phyloP scores from a whole-genome alignment of 1,140 invertebrate species.

The Akabosia matsudoensis region DNA sequence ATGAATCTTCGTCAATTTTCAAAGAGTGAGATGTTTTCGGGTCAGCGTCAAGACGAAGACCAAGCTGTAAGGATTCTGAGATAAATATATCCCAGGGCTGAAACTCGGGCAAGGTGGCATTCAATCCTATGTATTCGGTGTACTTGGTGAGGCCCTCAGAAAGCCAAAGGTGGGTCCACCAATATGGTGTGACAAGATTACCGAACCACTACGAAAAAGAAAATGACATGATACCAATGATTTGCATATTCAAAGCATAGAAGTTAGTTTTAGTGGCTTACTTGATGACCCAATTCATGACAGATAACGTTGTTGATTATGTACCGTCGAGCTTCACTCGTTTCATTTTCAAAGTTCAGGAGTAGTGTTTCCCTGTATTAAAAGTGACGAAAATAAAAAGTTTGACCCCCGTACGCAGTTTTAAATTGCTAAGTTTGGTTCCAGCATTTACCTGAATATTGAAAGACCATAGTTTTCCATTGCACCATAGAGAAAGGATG shows the following conservation, averaged over 20 bases:
- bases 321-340: background rate
- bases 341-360: background rate
- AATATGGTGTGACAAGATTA: constrained; percentile 34
- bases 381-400: background rate
- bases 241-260: background rate
- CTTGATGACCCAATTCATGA: constrained; percentile 14
- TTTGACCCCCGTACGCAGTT: too few relatives aligned
- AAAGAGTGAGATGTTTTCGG: background rate
- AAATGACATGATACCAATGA: background rate
- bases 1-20: constrained; percentile 20
- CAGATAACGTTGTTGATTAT: background rate
- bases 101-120: constrained; percentile 24
- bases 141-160: constrained; percentile 6
- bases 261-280: background rate
- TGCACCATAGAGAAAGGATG: constrained; percentile 27
- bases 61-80: constrained; percentile 26
- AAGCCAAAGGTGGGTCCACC: constrained; percentile 30
- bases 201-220: constrained; percentile 34
- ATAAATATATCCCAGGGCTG: constrained; percentile 18
- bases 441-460: constrained; percentile 15
- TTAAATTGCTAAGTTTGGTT: background rate
- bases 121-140: constrained; percentile 29
- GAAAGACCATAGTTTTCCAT: constrained; percentile 32
- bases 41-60: constrained; percentile 10
- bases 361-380: background rate